Evolutionary conservation across 2,888 invertebrate species (phyloP), one percentile per base, ranked within the genome.

Genomic region (Orchesellides sinensis): DNA sequence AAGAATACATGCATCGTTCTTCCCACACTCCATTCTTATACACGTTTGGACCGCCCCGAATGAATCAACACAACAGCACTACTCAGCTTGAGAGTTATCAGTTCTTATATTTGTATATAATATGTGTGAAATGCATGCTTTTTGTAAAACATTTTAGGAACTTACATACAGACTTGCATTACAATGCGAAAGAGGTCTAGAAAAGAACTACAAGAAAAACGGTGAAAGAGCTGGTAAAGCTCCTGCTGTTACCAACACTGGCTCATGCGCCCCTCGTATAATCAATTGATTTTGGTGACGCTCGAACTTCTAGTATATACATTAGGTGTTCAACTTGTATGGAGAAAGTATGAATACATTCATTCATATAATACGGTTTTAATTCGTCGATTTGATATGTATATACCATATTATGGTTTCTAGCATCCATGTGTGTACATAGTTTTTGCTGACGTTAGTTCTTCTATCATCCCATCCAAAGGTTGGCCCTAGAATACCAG

Each of bases 211-310:
- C 40, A 27, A 29, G 56, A 17, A 65, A 80, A 80, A 70, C 40
- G 63, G 66, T 73, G 80, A 73, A 73, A 72, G 73, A 72, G 61
- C 61, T 70, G 47, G 66, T 59, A 65, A 65, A 80, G 49, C 72
- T 73, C 65, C 81, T 81, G 74, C 81, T 81, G 74, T 81, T 81
- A 72, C 69, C 70, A 54, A 65, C 70, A 68, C 80, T 25, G 72
- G 80, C 77, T 82, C 85, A 81, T 85, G 85, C 85, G 85, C 85
- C 63, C 61, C 80, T 72, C 66, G 49, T 65, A 83, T 78, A 85
- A 85, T 85, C 86, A 84, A 86, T 86, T 80, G 80, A 80, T 80
- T 80, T 84, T 86, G 66, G 86, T 86, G 86, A 86, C 86, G 86
- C 68, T 84, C 83, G 81, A 56, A 74, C 65, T 59, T 73, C 56